phyloP scores from a whole-genome alignment of 1,140 invertebrate species.

The Drosophila obscura region DNA sequence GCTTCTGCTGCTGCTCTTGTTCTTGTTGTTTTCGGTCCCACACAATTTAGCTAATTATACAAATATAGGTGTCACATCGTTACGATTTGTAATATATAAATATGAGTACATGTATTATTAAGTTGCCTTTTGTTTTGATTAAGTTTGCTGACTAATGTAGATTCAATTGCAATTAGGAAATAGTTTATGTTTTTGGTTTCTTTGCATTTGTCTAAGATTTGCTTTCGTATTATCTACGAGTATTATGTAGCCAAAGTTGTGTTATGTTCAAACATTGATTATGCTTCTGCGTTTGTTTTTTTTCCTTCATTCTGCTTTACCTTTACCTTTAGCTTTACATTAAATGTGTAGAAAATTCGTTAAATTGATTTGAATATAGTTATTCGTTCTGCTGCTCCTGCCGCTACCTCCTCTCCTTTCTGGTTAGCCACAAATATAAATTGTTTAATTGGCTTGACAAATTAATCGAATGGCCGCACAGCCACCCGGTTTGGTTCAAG shows the following conservation, averaged over 20 bases:
- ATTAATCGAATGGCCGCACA: constrained; percentile 65
- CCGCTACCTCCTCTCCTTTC: constrained; percentile 8
- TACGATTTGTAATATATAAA: constrained; percentile 51
- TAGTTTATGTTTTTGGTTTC: constrained; percentile 34
- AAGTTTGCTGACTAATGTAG: constrained; percentile 74
- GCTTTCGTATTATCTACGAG: constrained; percentile 33
- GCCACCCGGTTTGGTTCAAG: constrained; percentile 48
- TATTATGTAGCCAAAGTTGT: constrained; percentile 60
- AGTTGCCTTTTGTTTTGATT: constrained; percentile 77
- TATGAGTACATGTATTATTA: constrained; percentile 56
- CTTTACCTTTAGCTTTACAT: constrained; percentile 70
- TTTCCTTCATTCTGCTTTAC: constrained; percentile 22
- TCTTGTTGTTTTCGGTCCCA: constrained; percentile 73
- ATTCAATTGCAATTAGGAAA: constrained; percentile 75
- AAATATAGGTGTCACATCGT: constrained; percentile 63
- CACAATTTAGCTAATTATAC: constrained; percentile 77
- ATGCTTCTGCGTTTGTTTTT: constrained; percentile 43
- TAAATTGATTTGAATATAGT: constrained; percentile 79
- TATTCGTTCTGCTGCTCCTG: constrained; percentile 13
- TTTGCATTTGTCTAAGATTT: constrained; percentile 65
- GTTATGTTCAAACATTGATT: constrained; percentile 62
- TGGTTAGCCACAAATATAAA: constrained; percentile 65
- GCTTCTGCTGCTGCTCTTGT: constrained; percentile 29
- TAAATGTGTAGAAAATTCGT: constrained; percentile 81
- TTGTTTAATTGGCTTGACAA: constrained; percentile 53